Conservation (phyloP, 2,797 vertebrate species). For the Sandelia bainsii region DNA sequence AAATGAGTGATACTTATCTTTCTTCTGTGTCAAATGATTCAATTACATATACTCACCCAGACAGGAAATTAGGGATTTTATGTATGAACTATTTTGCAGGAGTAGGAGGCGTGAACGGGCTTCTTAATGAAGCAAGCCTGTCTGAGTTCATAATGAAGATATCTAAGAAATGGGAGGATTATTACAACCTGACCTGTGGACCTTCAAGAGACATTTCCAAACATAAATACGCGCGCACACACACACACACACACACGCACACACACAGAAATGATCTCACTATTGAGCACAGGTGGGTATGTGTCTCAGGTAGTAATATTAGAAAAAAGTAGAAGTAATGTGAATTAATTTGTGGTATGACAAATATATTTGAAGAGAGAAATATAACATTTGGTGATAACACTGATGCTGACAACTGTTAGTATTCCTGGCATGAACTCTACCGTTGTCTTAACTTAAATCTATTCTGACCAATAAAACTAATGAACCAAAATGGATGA, state of each 20-base stretch:
- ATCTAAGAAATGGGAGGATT: conserved; percentile 57
- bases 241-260: conserved; percentile 7
- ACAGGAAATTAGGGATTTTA: conserved; percentile 84
- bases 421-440: not conserved
- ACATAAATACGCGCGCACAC: conserved; percentile 11
- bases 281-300: not conserved
- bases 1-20: conserved; percentile 71
- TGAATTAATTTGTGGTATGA: not conserved
- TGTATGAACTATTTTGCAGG: conserved; percentile 79
- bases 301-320: not conserved
- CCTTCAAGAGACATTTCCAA: conserved; percentile 32
- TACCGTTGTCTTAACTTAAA: not conserved
- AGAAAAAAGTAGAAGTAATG: not conserved
- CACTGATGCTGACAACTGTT: not conserved
- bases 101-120: conserved; percentile 66
- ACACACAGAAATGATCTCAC: not conserved
- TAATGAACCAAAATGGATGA: not conserved
- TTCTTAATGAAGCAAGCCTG: conserved; percentile 74
- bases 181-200: conserved; percentile 51
- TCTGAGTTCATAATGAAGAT: conserved; percentile 71
- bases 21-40: conserved; percentile 80
- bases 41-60: conserved; percentile 80
- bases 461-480: not conserved
- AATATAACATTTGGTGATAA: not conserved
- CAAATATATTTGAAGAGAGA: not conserved